These are phyloP conservation scores for Paedocypris sp. DNA, from an alignment of 2,113 vertebrate species.

Conservation along the genomic window DNA sequence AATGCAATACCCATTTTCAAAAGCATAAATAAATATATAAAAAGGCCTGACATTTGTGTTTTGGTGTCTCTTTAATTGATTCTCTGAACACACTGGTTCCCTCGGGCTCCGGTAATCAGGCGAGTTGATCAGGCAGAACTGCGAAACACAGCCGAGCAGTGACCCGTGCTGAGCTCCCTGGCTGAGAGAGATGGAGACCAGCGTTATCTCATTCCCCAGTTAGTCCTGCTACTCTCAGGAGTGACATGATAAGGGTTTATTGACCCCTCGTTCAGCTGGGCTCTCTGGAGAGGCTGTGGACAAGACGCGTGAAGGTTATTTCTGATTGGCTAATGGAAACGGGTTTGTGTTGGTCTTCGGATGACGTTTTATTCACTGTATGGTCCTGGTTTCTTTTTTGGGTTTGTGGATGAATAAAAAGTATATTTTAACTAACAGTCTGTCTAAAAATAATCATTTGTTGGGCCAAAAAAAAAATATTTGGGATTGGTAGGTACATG, in stretches of 20 bases:
- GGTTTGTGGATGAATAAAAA: too few relatives aligned
- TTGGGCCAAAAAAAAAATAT: too few relatives aligned
- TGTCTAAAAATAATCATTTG: too few relatives aligned
- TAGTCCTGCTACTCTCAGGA: background rate
- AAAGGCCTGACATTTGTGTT: constrained; percentile 19
- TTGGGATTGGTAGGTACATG: too few relatives aligned
- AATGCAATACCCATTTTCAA: background rate
- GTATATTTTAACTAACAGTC: too few relatives aligned
- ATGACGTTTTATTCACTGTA: too few relatives aligned
- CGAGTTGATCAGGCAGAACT: constrained; percentile 22
- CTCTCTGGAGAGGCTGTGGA: background rate
- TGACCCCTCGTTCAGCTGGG: background rate
- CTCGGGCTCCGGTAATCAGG: constrained; percentile 17
- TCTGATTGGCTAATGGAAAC: too few relatives aligned
- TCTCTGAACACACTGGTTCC: constrained; percentile 3
- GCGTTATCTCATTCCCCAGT: background rate
- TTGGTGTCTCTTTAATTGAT: constrained; percentile 20
- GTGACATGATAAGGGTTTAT: constrained; percentile 14
- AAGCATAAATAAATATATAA: constrained; percentile 6
- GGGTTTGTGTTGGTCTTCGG: too few relatives aligned
- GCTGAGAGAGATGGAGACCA: constrained; percentile 1
- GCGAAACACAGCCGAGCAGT: background rate
- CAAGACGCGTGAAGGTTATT: too few relatives aligned
- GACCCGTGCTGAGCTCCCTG: background rate
- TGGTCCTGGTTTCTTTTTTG: too few relatives aligned